Percentiles rank a stretch among this genome's conserved stretches.
Evolutionary conservation across 2,113 vertebrate genomes (phyloP).

Genomic region (Manacus vitellinus): DNA sequence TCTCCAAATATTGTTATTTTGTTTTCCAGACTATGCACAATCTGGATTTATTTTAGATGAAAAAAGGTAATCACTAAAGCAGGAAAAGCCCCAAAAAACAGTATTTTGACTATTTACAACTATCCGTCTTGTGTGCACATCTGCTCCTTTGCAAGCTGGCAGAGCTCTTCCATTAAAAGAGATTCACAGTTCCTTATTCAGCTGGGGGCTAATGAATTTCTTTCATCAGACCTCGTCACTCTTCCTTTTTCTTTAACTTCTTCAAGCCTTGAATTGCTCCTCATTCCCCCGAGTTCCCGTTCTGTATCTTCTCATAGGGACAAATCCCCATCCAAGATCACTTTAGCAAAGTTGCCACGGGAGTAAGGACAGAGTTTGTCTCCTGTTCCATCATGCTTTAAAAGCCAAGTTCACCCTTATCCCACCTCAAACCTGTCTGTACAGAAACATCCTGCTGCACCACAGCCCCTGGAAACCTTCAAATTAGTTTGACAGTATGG

Average conservation of each 20-base stretch:
- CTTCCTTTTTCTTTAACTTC: neutral
- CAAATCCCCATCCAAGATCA: accelerated
- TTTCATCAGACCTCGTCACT: neutral
- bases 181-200: constrained; percentile 3
- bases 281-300: neutral
- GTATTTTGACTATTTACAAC: constrained; percentile 47
- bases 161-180: neutral
- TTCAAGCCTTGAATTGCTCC: neutral
- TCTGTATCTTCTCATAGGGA: neutral
- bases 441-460: neutral
- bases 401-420: accelerated
- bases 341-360: neutral
- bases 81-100: neutral
- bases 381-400: accelerated
- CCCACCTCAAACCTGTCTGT: neutral
- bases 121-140: constrained; percentile 53
- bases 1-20: constrained; percentile 57
- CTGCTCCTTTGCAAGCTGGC: constrained; percentile 46
- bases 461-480: neutral
- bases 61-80: constrained; percentile 22
- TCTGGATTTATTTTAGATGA: constrained; percentile 60
- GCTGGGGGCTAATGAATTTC: constrained; percentile 12
- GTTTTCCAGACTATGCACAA: constrained; percentile 48
- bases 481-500: neutral
- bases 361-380: neutral